Conservation (phyloP, 2,888 invertebrate species). For the Metacarcinus magister region DNA sequence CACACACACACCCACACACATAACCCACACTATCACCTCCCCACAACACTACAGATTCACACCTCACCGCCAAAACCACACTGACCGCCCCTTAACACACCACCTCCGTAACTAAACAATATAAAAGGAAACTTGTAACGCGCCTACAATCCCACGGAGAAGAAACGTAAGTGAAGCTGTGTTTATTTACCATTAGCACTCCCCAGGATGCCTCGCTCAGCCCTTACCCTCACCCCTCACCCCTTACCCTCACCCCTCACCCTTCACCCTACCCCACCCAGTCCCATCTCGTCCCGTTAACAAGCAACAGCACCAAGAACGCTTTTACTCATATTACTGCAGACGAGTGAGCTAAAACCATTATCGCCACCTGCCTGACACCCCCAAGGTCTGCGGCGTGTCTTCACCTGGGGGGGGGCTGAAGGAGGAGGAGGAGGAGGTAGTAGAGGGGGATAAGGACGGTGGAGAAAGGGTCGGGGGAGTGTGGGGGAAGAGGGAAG, state of each 20-base stretch:
- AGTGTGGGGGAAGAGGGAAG: not conserved
- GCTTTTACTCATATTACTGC: conserved; percentile 48
- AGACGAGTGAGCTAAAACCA: conserved; percentile 52
- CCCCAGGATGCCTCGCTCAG: not conserved
- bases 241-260: not conserved
- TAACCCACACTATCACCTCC: not conserved
- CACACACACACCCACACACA: not conserved
- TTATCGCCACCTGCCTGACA: conserved; percentile 59
- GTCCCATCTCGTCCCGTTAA: not conserved
- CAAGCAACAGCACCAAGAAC: conserved; percentile 35
- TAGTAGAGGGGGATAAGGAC: not conserved
- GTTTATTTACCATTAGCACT: conserved; percentile 66
- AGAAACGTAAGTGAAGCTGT: conserved; percentile 44
- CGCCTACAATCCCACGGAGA: not conserved
- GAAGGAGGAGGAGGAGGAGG: not conserved
- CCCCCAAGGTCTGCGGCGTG: conserved; percentile 14
- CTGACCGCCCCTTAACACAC: not conserved
- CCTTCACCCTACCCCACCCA: not conserved
- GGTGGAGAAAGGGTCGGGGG: not conserved
- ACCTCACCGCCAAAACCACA: not conserved
- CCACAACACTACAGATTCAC: not conserved
- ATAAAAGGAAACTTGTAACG: not conserved
- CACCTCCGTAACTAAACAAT: not conserved
- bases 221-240: not conserved
- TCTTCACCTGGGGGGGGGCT: conserved; percentile 28